These are phyloP conservation scores for Microctenopoma lineatum DNA, from an alignment of 2,797 vertebrate genomes.

Conservation along the genomic window DNA sequence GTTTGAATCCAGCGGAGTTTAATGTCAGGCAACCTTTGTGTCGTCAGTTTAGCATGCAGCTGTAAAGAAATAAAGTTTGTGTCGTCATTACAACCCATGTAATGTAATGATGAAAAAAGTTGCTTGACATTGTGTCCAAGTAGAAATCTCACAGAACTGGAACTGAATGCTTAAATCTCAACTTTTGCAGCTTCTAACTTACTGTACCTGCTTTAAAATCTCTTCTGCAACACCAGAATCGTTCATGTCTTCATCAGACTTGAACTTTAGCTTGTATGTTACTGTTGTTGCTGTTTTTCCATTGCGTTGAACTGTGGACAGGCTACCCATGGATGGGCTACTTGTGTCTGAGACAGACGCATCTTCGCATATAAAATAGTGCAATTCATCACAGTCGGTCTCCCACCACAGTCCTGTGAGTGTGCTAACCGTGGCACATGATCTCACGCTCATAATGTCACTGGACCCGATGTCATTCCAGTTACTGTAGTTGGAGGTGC, in stretches of 20 bases:
- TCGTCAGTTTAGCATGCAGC: conserved; percentile 40
- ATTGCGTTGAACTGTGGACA: not conserved
- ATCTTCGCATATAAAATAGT: conserved; percentile 40
- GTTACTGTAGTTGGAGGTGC: conserved; percentile 26
- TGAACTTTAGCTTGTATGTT: conserved; percentile 31
- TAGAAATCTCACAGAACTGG: too few species aligned
- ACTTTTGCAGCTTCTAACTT: not conserved
- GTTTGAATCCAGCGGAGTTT: conserved; percentile 40
- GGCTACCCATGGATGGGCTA: not conserved
- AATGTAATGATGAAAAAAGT: too few species aligned
- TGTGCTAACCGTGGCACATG: conserved; percentile 7
- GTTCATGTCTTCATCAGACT: conserved; percentile 45
- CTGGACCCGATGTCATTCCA: conserved; percentile 5
- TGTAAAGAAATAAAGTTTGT: conserved; percentile 3
- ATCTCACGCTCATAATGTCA: accelerated
- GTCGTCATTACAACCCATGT: not conserved
- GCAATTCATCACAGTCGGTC: accelerated
- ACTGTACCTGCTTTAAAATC: conserved; percentile 58
- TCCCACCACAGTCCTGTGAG: conserved; percentile 7
- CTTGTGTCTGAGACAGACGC: not conserved
- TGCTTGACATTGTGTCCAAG: too few species aligned
- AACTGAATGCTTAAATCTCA: too few species aligned
- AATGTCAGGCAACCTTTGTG: not conserved
- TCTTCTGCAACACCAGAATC: conserved; percentile 33
- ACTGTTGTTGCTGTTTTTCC: not conserved